Conservation (phyloP, 2,797 vertebrate species). For the Potorous gilbertii region DNA sequence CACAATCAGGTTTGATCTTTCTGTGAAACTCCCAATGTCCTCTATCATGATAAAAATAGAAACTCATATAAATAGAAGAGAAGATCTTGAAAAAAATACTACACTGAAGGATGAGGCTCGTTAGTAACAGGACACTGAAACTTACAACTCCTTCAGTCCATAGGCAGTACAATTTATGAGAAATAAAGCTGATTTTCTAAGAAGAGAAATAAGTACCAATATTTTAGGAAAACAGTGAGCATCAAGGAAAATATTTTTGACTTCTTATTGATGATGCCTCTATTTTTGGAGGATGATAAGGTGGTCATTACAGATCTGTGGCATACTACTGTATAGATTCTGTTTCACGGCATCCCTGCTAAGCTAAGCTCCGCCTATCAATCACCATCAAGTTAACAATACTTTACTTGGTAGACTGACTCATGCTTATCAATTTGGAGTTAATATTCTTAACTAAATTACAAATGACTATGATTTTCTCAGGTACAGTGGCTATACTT, state of each 20-base stretch:
- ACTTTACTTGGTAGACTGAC: background rate
- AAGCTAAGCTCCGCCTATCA: background rate
- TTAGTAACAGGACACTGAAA: background rate
- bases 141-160: background rate
- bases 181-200: background rate
- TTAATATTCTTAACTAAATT: background rate
- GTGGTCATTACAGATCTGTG: background rate
- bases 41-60: background rate
- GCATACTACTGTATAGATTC: background rate
- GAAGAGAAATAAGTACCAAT: background rate
- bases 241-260: background rate
- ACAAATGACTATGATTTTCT: background rate
- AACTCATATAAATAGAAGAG: background rate
- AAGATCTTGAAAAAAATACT: background rate
- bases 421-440: background rate
- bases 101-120: background rate
- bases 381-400: background rate
- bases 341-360: background rate
- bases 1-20: background rate
- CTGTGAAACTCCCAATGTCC: background rate
- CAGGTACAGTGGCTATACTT: background rate
- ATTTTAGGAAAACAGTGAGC: background rate
- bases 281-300: background rate
- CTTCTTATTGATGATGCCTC: background rate
- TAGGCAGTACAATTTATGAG: background rate